phyloP scores from a whole-genome alignment of 2,113 vertebrate genomes.

The Ailurus styani region DNA sequence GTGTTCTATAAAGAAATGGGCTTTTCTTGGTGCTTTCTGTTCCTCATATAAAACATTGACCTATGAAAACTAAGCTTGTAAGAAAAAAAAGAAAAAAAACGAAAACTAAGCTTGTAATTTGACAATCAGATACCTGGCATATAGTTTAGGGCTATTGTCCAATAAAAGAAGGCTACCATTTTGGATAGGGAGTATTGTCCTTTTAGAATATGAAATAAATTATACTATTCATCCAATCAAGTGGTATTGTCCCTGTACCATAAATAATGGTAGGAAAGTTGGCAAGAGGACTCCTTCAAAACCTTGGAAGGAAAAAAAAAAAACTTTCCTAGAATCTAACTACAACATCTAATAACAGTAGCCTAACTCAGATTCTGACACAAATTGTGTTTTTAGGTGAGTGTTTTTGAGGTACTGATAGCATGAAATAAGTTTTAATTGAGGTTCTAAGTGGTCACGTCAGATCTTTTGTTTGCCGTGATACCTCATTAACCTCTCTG shows the following conservation, averaged over 20 bases:
- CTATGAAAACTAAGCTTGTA: background rate
- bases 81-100: no score
- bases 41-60: background rate
- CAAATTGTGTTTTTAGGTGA: background rate
- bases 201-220: slow-evolving; percentile 26
- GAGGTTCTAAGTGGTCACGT: background rate
- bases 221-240: background rate
- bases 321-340: background rate
- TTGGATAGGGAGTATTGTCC: background rate
- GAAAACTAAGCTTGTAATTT: background rate
- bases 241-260: background rate
- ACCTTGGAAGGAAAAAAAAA: background rate
- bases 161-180: background rate
- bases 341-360: background rate
- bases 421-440: background rate
- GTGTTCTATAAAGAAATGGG: background rate
- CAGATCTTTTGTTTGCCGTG: background rate
- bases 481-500: background rate
- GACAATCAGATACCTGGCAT: background rate
- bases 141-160: background rate
- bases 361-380: background rate
- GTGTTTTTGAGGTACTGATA: background rate
- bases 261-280: background rate
- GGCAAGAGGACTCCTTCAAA: background rate
- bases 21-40: background rate